phyloP scores from a whole-genome alignment of 2,888 invertebrate species.

The Periphyllus acericola region DNA sequence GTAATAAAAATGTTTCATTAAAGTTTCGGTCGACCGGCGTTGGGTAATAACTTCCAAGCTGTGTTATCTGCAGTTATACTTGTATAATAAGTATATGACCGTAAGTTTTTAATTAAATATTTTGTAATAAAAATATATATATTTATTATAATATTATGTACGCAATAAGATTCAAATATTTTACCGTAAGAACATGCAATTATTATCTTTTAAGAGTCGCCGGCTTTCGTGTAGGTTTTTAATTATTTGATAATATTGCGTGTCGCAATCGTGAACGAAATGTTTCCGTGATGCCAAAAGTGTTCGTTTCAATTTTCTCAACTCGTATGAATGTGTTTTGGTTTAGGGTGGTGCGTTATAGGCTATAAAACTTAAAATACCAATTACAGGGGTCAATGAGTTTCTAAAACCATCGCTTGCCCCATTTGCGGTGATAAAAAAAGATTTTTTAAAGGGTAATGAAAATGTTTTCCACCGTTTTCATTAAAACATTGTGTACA shows the following conservation, averaged over 20 bases:
- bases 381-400: slow-evolving; percentile 10
- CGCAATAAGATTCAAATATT: neutral
- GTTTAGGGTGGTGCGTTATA: neutral
- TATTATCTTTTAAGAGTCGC: neutral
- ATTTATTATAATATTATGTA: too few species aligned
- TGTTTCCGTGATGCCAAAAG: neutral
- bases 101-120: too few species aligned
- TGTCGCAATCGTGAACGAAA: neutral
- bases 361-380: slow-evolving; percentile 25
- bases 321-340: neutral
- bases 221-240: neutral
- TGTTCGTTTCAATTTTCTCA: neutral
- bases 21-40: too few species aligned
- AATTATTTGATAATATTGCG: neutral
- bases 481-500: too few species aligned
- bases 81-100: too few species aligned
- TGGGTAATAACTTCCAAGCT: too few species aligned
- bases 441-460: too few species aligned
- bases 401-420: neutral
- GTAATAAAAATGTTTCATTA: too few species aligned
- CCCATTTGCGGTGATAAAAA: neutral
- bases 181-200: neutral
- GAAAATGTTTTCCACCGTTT: neutral
- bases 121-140: too few species aligned
- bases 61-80: too few species aligned